phyloP scores from a whole-genome alignment of 30 jellyfish, hydroid and myxozoan genomes.

The Chironex yamaguchii region DNA sequence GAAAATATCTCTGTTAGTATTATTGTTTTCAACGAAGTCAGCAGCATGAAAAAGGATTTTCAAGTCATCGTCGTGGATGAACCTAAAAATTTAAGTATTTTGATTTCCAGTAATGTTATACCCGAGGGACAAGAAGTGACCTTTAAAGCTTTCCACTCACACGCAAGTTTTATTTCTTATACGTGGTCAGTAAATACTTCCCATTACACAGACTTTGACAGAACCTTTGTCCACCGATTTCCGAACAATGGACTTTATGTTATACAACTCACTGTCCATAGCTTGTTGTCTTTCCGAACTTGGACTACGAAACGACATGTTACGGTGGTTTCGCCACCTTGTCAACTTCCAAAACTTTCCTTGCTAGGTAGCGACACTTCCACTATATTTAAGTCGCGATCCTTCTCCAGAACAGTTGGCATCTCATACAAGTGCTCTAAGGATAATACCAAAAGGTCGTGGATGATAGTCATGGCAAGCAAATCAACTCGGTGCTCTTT shows the following conservation, averaged over 20 bases:
- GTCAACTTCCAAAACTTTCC: no score
- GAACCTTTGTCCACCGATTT: neutral
- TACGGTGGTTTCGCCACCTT: no score
- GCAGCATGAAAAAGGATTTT: slow-evolving; percentile 1
- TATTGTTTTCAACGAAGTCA: slow-evolving; percentile 36
- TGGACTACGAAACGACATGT: no score
- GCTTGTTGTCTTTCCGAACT: no score
- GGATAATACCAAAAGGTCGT: slow-evolving; percentile 40
- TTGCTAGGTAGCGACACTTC: no score
- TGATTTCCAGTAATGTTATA: slow-evolving; percentile 31
- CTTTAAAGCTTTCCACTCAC: slow-evolving; percentile 10
- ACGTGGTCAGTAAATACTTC: slow-evolving; percentile 47
- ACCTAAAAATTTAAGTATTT: slow-evolving; percentile 7
- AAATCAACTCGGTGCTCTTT: slow-evolving; percentile 50
- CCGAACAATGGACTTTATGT: slow-evolving; percentile 5
- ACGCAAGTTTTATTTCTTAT: slow-evolving; percentile 33
- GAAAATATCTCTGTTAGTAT: neutral
- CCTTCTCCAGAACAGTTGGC: no score
- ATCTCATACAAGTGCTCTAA: slow-evolving; percentile 63
- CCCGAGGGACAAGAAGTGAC: slow-evolving; percentile 37
- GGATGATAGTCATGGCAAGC: slow-evolving; percentile 67
- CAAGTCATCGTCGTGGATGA: slow-evolving; percentile 20
- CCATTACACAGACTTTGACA: neutral
- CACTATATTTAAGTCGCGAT: no score
- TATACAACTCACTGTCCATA: slow-evolving; percentile 27